Conservation (phyloP, 2,888 invertebrate species). For the Sycophila texana region DNA sequence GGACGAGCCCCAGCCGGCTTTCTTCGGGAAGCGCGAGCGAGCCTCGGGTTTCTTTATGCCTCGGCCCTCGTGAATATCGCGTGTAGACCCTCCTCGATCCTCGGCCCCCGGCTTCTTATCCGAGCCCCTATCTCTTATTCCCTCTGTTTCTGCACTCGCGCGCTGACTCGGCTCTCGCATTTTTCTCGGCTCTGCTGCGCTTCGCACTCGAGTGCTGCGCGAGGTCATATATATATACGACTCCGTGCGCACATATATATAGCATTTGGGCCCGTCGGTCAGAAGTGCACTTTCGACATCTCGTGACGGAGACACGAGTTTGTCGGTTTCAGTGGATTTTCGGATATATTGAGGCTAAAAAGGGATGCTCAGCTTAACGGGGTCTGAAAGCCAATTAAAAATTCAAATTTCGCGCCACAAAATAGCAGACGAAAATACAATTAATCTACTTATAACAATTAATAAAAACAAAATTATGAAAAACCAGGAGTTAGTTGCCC, state of each 20-base stretch:
- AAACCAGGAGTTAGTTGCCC: no score
- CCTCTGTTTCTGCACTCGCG: not conserved
- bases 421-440: no score
- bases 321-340: no score
- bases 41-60: slow-evolving; percentile 10
- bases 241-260: not conserved
- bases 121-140: slow-evolving; percentile 8
- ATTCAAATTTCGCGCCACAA: no score
- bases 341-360: no score
- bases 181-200: not conserved
- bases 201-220: not conserved
- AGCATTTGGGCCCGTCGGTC: not conserved
- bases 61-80: not conserved
- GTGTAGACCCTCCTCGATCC: not conserved
- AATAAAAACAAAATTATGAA: no score
- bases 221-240: not conserved
- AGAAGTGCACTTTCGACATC: not conserved
- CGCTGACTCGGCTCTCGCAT: slow-evolving; percentile 6
- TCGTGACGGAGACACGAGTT: no score
- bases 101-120: not conserved
- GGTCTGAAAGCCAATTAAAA: no score
- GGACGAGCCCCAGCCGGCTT: not conserved
- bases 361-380: no score
- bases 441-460: no score
- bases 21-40: slow-evolving; percentile 22